Evolutionary conservation across 2,797 vertebrate genomes (phyloP), one percentile per base, ranked within the genome.

Genomic region (Sparidentex hasta): DNA sequence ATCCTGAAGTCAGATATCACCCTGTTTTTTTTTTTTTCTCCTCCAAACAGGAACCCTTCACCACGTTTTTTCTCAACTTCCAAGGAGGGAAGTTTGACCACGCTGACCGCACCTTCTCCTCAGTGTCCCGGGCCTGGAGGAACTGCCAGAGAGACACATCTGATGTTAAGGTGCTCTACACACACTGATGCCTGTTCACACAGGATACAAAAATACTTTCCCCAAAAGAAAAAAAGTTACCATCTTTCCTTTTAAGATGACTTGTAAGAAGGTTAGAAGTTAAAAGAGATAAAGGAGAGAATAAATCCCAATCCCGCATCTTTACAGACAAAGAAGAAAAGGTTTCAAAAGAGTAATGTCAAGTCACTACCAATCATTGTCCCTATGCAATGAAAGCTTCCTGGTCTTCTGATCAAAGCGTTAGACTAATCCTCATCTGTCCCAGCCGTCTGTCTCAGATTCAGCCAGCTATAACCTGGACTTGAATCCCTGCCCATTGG

Each of bases 1-100:
- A 41, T 38, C 11, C 29, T 38, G 11, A 56, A 12, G 20, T 65
- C 18, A 56, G 8, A 51, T 79, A 83, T 17, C 64, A 12, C 8
- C 1, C 8, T 38, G 33, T 38, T 38, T 0, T 52, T 11, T 27
- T 25, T 61, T 65, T 75, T 13, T 76, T 57, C 29, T 70, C 4
- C 58, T 86, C 78, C 33, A 9, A 52, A 33, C 92, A 99, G 98
- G 98, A 99, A 69, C 98, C 98, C 23, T 99, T 99, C 91, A 98
- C 98, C 77, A 99, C 98, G 0, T 97, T 97, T 84, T 99, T 99
- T 91, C 96, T 99, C 7, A 98, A 99, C 94, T 95, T 99, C 61
- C 98, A 99, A 97, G 98, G 98, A 86, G 98, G 98, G 23, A 99
- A 99, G 90, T 99, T 99, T 92, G 98, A 99, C 90, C 98, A 99